Percentiles rank a stretch among this genome's conserved stretches.
Evolutionary conservation across 2,113 vertebrate genomes (phyloP).

Genomic region (Willisornis vidua): DNA sequence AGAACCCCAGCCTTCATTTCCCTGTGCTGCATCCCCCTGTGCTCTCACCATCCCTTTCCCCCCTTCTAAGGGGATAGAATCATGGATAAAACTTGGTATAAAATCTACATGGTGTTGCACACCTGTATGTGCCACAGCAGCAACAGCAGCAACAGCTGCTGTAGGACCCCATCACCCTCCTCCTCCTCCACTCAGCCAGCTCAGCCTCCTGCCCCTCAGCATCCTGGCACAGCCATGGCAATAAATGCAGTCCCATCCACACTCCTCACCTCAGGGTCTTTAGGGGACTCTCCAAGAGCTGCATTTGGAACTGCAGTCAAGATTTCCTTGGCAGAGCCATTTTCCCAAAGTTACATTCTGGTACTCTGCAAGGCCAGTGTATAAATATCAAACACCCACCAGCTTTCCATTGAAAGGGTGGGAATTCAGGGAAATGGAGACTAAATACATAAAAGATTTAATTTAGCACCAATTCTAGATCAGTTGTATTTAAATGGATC

Average conservation of each 20-base stretch:
- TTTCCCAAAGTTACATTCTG: neutral
- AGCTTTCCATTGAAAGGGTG: neutral
- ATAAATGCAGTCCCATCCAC: neutral
- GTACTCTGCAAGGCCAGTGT: neutral
- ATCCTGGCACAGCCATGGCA: rapidly evolving
- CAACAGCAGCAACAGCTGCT: neutral
- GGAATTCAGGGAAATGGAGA: neutral
- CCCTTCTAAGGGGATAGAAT: too few relatives aligned
- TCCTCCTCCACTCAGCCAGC: neutral
- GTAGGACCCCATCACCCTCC: neutral
- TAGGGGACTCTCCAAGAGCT: neutral
- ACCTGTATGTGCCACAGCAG: too few relatives aligned
- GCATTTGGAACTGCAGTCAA: rapidly evolving
- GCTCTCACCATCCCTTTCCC: too few relatives aligned
- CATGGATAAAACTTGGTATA: too few relatives aligned
- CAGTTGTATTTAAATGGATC: neutral
- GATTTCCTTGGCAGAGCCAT: neutral
- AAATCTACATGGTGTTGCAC: neutral
- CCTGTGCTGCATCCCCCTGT: neutral
- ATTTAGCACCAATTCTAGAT: neutral
- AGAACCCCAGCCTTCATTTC: neutral
- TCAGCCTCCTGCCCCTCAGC: rapidly evolving
- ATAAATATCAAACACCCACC: neutral
- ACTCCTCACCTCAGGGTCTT: neutral
- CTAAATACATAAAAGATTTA: neutral